Evolutionary conservation across 2,797 vertebrate species (phyloP), one percentile per base, ranked within the genome.

Genomic region (Setipinna tenuifilis): DNA sequence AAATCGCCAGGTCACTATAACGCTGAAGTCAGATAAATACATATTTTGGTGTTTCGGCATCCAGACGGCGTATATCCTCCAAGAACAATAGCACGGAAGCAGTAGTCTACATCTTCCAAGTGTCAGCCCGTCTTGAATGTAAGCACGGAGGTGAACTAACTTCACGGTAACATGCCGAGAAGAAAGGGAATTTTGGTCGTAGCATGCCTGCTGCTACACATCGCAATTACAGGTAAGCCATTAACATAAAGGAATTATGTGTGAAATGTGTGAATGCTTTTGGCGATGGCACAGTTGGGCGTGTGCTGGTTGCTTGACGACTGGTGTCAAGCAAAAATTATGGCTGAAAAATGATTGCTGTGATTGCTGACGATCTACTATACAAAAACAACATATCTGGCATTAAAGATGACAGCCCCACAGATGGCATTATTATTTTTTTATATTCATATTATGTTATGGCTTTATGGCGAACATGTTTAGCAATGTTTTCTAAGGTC

Each of bases 91-190:
- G 71, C 31, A 12, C 31, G 35, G 35, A 78, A 44, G 71, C 17
- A 44, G 35, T 41, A 75, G 68, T 28, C 28, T 71, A 71, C 25
- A 75, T 75, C 25, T 35, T 28, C 68, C 68, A 35, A 75, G 28
- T 75, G 68, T 75, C 68, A 75, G 17, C 17, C 17, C 71, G 71
- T 78, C 65, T 71, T 71, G 71, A 78, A 78, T 78, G 71, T 78
- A 17, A 78, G 31, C 71, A 75, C 28, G 6, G 71, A 21, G 31
- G 71, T 21, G 71, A 19, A 78, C 31, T 78, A 44, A 78, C 71
- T 78, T 78, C 35, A 78, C 71, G 71, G 71, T 78, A 78, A 78
- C 71, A 78, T 78, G 71, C 71, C 71, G 71, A 78, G 71, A 78
- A 78, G 71, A 78, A 78, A 2, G 71, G 35, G 5, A 19, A 35